A percentile compares a stretch with the other conserved stretches of the same genome.
These are phyloP conservation scores for Eueides isabella DNA, from an alignment of 1,140 invertebrate species.

Conservation along the genomic window DNA sequence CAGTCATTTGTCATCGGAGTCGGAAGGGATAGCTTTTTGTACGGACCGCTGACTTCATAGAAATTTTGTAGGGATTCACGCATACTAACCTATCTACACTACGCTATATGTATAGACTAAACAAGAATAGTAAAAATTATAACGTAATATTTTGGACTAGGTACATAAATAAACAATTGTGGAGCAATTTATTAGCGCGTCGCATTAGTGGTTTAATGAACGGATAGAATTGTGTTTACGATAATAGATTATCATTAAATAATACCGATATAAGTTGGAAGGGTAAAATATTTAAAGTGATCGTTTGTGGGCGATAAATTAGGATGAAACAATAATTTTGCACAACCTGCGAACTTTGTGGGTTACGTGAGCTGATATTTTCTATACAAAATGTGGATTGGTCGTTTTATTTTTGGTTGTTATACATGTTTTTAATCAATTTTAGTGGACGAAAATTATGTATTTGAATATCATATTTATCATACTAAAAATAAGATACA, in stretches of 20 bases:
- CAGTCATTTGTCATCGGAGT: constrained; percentile 73
- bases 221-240: constrained; percentile 45
- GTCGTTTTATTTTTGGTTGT: background rate
- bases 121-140: too few species aligned
- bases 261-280: constrained; percentile 20
- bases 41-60: constrained; percentile 68
- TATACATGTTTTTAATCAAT: background rate
- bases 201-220: constrained; percentile 33
- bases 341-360: constrained; percentile 59
- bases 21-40: constrained; percentile 75
- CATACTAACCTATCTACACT: constrained; percentile 45
- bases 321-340: constrained; percentile 67
- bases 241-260: constrained; percentile 40
- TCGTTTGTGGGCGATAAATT: constrained; percentile 65
- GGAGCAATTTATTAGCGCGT: constrained; percentile 14
- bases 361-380: constrained; percentile 57
- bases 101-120: background rate
- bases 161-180: constrained; percentile 32
- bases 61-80: constrained; percentile 64
- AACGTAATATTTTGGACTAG: background rate
- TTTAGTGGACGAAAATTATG: too few species aligned
- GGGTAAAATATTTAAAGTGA: constrained; percentile 52
- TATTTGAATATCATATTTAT: too few species aligned
- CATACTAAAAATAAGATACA: too few species aligned
- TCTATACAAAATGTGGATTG: background rate